phyloP scores from a whole-genome alignment of 2,113 vertebrate genomes.

The Chrysochloris asiatica region DNA sequence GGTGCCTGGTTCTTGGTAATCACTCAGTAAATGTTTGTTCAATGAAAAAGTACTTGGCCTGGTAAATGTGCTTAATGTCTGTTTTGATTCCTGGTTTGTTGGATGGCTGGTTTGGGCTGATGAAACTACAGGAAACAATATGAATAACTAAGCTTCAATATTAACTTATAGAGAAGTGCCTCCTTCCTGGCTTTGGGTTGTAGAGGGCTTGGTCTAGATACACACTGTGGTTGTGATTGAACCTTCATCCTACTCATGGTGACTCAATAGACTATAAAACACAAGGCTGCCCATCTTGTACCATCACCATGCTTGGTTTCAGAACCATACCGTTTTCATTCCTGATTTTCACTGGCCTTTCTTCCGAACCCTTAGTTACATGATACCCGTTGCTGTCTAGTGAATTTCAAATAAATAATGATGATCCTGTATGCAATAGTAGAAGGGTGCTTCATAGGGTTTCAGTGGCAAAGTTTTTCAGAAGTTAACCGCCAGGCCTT shows the following conservation, averaged over 20 bases:
- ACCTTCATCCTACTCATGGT: not conserved
- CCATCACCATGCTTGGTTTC: no score
- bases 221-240: not conserved
- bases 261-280: not conserved
- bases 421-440: not conserved
- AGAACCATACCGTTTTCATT: no score
- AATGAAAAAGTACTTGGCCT: not conserved
- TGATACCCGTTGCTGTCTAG: not conserved
- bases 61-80: not conserved
- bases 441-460: not conserved
- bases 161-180: not conserved
- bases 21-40: not conserved
- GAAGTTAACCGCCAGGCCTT: not conserved
- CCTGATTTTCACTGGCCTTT: no score
- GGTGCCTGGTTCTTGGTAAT: not conserved
- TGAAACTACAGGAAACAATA: not conserved
- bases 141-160: not conserved
- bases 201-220: not conserved
- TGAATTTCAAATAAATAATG: not conserved
- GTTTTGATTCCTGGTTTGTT: not conserved
- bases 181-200: not conserved
- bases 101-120: not conserved
- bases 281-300: not conserved
- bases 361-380: not conserved
- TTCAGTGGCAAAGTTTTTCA: not conserved